phyloP scores from a whole-genome alignment of 2,888 invertebrate species.

The Teleiodes luculella region DNA sequence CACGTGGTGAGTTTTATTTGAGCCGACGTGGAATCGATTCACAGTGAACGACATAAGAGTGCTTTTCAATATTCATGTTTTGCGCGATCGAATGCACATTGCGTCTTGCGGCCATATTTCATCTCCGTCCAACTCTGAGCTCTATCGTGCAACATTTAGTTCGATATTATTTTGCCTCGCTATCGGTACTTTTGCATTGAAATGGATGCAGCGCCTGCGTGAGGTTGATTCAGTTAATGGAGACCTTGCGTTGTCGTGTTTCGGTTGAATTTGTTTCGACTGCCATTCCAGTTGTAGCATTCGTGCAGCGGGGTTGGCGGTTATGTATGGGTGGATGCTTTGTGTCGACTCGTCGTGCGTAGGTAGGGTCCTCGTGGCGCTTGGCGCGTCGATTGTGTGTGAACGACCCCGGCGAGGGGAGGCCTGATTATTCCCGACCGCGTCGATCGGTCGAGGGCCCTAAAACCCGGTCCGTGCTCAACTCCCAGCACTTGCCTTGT shows the following conservation, averaged over 20 bases:
- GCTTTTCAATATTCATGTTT: conserved; percentile 68
- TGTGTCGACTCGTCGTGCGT: conserved; percentile 64
- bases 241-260: conserved; percentile 23
- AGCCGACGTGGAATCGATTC: conserved; percentile 57
- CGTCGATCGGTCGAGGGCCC: conserved; percentile 66
- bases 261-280: conserved; percentile 32
- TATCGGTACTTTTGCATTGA: conserved; percentile 37
- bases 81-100: conserved; percentile 64
- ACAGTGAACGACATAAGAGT: conserved; percentile 61
- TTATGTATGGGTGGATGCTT: conserved; percentile 63
- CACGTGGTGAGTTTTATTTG: conserved; percentile 57
- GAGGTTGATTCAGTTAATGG: conserved; percentile 21
- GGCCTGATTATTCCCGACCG: conserved; percentile 69
- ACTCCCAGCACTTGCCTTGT: conserved; percentile 35
- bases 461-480: conserved; percentile 52
- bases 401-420: conserved; percentile 74
- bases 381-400: conserved; percentile 70
- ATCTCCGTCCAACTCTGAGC: conserved; percentile 46
- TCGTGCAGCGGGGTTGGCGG: conserved; percentile 41
- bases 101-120: conserved; percentile 41
- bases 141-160: conserved; percentile 47
- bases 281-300: conserved; percentile 11
- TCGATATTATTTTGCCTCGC: conserved; percentile 40
- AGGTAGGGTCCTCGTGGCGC: conserved; percentile 56
- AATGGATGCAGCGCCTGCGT: conserved; percentile 49